Evolutionary conservation across 2,888 invertebrate species (phyloP), one percentile per base, ranked within the genome.

Genomic region (Xanthostigma xanthostigma): DNA sequence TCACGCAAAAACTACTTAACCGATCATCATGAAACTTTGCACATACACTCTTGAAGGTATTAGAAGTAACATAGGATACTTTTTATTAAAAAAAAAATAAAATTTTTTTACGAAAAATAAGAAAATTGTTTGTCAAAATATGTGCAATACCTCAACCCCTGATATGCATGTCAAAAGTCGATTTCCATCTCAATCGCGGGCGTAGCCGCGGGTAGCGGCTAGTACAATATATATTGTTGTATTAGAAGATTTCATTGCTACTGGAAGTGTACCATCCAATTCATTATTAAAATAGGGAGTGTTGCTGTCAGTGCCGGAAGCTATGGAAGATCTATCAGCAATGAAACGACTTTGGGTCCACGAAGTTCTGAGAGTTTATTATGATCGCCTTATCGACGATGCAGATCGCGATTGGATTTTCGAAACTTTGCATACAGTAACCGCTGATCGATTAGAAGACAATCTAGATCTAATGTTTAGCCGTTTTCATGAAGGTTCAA

Each of bases 331-430:
- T 55, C 67, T 90, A 34, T 74, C 78, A 43, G 82, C 87, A 0
- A 88, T 95, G 76, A 91, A 94, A 59, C 74, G 93, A 46, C 72
- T 95, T 1, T 96, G 95, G 95, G 84, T 93, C 1, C 95, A 95
- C 63, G 95, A 95, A 70, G 81, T 92, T 34, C 70, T 92, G 53
- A 77, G 96, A 2, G 94, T 95, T 1, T 96, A 92, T 65, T 84
- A 89, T 49, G 96, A 96, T 68, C 83, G 95, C 46, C 73, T 96
- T 50, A 81, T 90, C 0, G 92, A 93, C 57, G 83, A 86, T n/a
- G 53, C 58, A 0, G 95, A 95, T 62, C 73, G 87, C 8, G 69
- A 72, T 44, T 94, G 93, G 93, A 70, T 95, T 12, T 82, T 89
- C 53, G 62, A 69, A 4, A 81, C 81, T 51, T 64, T 91, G 0